phyloP scores from a whole-genome alignment of 2,113 vertebrate species.

The Illadopsis cleaveri region DNA sequence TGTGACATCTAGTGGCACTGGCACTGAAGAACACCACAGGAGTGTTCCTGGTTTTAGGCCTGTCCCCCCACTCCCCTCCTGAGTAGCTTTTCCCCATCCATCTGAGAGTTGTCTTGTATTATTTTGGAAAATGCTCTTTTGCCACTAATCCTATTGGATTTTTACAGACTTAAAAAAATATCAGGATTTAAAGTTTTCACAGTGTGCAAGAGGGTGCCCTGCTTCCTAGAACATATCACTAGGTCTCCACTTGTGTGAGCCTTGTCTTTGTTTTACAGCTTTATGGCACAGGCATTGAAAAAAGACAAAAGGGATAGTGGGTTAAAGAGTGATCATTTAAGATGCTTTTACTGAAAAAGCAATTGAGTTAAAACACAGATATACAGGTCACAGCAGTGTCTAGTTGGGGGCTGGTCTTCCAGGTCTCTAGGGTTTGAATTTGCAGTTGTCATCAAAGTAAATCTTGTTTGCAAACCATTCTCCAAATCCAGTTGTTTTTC shows the following conservation, averaged over 20 bases:
- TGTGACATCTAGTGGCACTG: constrained; percentile 59
- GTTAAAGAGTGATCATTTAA: not conserved
- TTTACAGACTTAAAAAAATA: not conserved
- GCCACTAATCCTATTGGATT: not conserved
- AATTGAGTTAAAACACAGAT: not conserved
- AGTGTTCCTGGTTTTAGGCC: rapidly evolving
- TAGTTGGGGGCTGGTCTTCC: not conserved
- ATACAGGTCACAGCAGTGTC: not conserved
- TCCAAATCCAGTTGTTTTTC: not conserved
- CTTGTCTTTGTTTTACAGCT: not conserved
- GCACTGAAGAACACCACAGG: not conserved
- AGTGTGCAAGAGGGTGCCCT: not conserved
- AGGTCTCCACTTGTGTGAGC: not conserved
- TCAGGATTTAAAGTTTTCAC: not conserved
- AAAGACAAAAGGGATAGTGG: rapidly evolving
- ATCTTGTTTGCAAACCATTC: not conserved
- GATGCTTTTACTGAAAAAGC: not conserved
- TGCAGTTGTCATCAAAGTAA: not conserved
- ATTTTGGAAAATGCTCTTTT: not conserved
- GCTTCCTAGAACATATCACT: rapidly evolving
- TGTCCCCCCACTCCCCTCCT: not conserved
- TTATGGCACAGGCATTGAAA: not conserved
- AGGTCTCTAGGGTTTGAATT: not conserved
- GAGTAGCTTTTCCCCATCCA: rapidly evolving
- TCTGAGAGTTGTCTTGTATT: rapidly evolving